Base-by-base conservation (phyloP, 64 coral and sea anemone species). In the Montipora capricornis region DNA sequence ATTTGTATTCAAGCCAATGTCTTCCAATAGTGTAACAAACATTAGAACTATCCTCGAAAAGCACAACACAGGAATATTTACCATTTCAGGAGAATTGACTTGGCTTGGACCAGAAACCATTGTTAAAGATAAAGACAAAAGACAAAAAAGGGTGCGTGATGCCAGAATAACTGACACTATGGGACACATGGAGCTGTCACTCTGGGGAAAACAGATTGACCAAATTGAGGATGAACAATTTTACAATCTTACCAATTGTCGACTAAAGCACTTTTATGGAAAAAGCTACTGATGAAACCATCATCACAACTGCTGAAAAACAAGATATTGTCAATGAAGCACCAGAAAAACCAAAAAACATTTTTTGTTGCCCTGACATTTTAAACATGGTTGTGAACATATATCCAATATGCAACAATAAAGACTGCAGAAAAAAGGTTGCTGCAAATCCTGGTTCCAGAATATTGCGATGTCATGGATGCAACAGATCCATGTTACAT, bases 201-300 rank as follows among this genome's bases (percentile, higher is more conserved):
- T 85, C 13, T 85, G 82, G 82, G 45, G 12, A 12, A 17, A 85
- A 14, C 14, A 66, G 1, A 85, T 85, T 20, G 55, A 85, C 13
- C 58, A 46, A 20, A 50, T 85, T 4, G 9, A 62, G 68, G 53
- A 22, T 16, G 26, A 19, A 47, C 83, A 80, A 20, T 80, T 80
- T 80, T 80, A 58, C 53, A 80, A 50, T 47, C 78, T 80, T 20
- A 80, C 45, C 49, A 80, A 80, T 58, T 80, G 78, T 7, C 13
- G 53, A 58, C 51, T 50, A 47, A 50, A 58, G n/a, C 53, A 80
- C 53, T 49, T 80, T 58, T 80, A 49, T 20, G 78, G 78, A 37
- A 20, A 80, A 52, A 58, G 51, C 78, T 20, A 80, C 78, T 17
- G 16, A 50, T 6, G 78, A 47, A 50, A 80, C 78, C 10, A 20